Conservation (phyloP, 2,888 invertebrate species). For the Amblyjoppa fuscipennis region DNA sequence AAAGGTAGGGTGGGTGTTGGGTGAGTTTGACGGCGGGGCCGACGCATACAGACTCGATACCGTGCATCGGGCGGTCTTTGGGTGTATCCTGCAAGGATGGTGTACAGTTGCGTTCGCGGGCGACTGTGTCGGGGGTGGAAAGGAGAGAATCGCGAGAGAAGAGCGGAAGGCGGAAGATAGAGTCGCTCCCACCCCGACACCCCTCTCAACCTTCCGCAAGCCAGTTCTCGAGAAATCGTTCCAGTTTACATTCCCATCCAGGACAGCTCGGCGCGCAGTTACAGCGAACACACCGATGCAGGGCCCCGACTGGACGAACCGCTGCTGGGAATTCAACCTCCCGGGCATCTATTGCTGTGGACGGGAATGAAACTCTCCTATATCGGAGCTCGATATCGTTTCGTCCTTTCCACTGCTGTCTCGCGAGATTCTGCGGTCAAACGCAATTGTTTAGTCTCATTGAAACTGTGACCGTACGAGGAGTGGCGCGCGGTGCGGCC, state of each 20-base stretch:
- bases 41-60: conserved; percentile 50
- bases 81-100: conserved; percentile 26
- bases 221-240: conserved; percentile 75
- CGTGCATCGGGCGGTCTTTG: conserved; percentile 41
- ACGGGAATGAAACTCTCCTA: conserved; percentile 2
- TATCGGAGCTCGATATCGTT: conserved; percentile 55
- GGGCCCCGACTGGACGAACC: conserved; percentile 20
- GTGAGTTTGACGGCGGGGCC: conserved; percentile 20
- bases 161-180: conserved; percentile 61
- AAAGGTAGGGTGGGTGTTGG: background rate
- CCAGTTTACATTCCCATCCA: conserved; percentile 66
- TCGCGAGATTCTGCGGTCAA: conserved; percentile 41
- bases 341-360: conserved; percentile 13
- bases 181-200: background rate
- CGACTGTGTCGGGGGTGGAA: conserved; percentile 12
- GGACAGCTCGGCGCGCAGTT: conserved; percentile 43
- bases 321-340: conserved; percentile 49
- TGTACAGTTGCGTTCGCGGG: conserved; percentile 18
- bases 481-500: background rate
- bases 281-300: conserved; percentile 20
- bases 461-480: background rate
- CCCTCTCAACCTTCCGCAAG: conserved; percentile 19
- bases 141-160: conserved; percentile 42
- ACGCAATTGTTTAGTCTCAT: conserved; percentile 45
- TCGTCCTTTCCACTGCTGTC: conserved; percentile 30